phyloP scores from a whole-genome alignment of 2,797 vertebrate species.

The Liasis olivaceus region DNA sequence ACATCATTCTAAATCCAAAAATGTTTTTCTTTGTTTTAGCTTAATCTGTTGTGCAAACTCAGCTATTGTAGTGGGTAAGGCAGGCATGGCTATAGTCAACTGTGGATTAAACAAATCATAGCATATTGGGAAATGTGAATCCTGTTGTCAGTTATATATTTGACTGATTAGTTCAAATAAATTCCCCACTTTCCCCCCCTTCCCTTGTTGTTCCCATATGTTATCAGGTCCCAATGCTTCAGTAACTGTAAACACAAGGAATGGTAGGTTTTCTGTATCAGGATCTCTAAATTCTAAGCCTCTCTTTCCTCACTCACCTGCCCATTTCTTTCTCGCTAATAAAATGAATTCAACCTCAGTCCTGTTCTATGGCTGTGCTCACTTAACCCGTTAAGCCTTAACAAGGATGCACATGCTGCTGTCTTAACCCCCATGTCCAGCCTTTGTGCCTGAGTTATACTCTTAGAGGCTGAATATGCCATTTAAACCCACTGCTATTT shows the following conservation, averaged over 20 bases:
- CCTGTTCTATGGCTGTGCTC: neutral
- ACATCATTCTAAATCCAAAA: neutral
- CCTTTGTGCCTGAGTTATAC: neutral
- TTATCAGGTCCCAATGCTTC: neutral
- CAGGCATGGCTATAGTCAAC: neutral
- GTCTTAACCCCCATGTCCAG: neutral
- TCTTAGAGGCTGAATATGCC: neutral
- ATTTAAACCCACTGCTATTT: neutral
- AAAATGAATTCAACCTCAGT: neutral
- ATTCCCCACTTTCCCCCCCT: neutral
- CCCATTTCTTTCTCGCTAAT: neutral
- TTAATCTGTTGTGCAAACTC: neutral
- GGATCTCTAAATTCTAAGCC: neutral
- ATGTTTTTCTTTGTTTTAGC: neutral
- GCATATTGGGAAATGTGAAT: neutral
- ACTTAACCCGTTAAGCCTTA: neutral
- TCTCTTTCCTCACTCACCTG: neutral
- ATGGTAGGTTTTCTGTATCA: neutral
- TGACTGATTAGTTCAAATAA: neutral
- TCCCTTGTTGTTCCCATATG: neutral
- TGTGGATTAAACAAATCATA: neutral
- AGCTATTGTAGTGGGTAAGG: neutral
- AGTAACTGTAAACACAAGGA: neutral
- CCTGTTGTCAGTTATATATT: neutral
- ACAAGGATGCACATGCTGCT: neutral